Evolutionary conservation across 2,113 vertebrate genomes (phyloP), one percentile per base, ranked within the genome.

Genomic region (Phrynosoma platyrhinos): DNA sequence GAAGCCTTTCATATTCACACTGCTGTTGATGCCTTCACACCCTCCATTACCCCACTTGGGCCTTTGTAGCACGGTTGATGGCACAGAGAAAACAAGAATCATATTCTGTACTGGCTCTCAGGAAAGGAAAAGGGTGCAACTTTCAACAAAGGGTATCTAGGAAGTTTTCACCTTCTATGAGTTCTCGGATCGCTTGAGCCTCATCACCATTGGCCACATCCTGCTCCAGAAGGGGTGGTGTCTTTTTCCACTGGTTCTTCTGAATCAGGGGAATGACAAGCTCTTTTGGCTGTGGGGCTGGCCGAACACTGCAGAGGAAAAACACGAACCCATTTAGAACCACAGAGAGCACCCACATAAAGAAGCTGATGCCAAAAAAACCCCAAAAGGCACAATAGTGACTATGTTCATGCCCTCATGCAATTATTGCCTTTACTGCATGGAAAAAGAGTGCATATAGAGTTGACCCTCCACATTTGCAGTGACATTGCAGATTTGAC

Each of bases 191-290:
- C 27, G 98, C 98, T 89, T 97, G 98, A 12, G 97, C 97, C 36
- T 98, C 97, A 76, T 98, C 95, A 0, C 97, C 96, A 77, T 98
- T 96, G 3, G 74, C 71, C 1, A 87, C 83, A 16, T 80, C 30
- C 12, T 69, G 52, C 9, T 90, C 74, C 32, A 53, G 81, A 83
- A 93, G 91, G 13, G 77, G 40, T 68, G 8, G 69, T 2, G 90
- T 84, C 53, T 82, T 95, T 74, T 95, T 95, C 97, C 97, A 98
- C 89, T 95, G 96, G 94, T 97, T 98, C 94, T 97, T 98, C 89
- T 97, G 95, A 83, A 98, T 98, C 78, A 98, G 95, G 1, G 98
- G 98, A 87, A 99, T 98, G 90, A 98, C 88, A 30, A 98, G 95
- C 76, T 98, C 98, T 89, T 96, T 97, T 13, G 96, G 93, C 58